Percentiles rank a stretch among this genome's conserved stretches.
These are phyloP conservation scores for Gallirallus australis DNA, from an alignment of 2,797 vertebrate species.

Conservation along the genomic window DNA sequence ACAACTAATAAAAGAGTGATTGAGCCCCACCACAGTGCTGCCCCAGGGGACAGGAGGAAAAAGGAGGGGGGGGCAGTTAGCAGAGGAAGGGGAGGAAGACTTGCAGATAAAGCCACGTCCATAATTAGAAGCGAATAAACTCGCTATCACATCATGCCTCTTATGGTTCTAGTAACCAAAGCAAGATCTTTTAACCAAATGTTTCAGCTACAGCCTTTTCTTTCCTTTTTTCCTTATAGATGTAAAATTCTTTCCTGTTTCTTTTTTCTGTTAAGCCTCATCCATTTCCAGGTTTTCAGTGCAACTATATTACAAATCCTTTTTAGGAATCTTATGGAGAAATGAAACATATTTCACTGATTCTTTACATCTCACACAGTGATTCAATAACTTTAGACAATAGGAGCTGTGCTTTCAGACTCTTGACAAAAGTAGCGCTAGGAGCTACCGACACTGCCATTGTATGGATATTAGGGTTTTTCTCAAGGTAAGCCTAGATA, in stretches of 20 bases:
- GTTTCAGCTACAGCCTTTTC: background rate
- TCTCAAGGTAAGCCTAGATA: background rate
- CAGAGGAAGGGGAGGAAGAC: background rate
- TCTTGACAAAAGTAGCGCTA: background rate
- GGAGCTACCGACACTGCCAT: background rate
- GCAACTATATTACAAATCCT: background rate
- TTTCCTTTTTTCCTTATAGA: background rate
- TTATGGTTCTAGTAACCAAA: background rate
- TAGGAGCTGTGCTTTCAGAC: background rate
- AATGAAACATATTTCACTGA: background rate
- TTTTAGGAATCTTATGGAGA: background rate
- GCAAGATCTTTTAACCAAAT: background rate
- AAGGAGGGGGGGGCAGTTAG: background rate
- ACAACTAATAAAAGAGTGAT: slow-evolving; percentile 79
- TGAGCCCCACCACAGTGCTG: slow-evolving; percentile 76
- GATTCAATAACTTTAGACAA: background rate
- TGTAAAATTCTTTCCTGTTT: background rate
- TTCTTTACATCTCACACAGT: background rate
- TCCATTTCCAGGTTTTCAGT: background rate
- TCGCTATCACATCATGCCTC: slow-evolving; percentile 5
- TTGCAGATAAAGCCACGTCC: slow-evolving; percentile 36
- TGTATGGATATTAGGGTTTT: background rate
- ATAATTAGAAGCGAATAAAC: slow-evolving; percentile 55
- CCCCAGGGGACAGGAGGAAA: slow-evolving; percentile 41
- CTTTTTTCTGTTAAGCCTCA: background rate